These are phyloP conservation scores for Spodoptera litura DNA, from an alignment of 1,140 invertebrate species.

Conservation along the genomic window DNA sequence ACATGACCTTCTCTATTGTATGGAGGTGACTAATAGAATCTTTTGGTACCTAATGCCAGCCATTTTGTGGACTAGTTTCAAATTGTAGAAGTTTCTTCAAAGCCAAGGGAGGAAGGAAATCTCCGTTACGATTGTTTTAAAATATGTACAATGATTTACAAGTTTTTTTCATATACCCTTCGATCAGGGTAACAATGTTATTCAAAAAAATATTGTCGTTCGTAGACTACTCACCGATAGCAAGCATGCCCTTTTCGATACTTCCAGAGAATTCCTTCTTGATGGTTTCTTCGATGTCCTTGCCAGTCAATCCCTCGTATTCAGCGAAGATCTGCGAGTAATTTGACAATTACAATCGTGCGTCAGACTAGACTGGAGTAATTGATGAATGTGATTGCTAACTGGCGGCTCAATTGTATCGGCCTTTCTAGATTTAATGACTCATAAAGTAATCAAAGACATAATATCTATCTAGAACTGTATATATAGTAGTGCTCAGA, in stretches of 20 bases:
- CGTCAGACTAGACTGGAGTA: slow-evolving; percentile 48
- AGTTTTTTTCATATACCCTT: no score
- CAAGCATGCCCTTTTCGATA: slow-evolving; percentile 93
- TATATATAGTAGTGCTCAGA: background rate
- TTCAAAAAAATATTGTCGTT: no score
- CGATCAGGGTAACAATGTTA: no score
- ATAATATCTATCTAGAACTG: background rate
- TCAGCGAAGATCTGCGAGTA: slow-evolving; percentile 91
- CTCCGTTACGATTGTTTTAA: no score
- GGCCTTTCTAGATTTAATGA: slow-evolving; percentile 36
- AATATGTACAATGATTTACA: no score
- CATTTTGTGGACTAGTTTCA: background rate
- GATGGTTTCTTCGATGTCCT: slow-evolving; percentile 94
- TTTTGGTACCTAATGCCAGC: background rate
- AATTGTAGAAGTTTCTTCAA: background rate
- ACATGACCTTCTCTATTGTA: slow-evolving; percentile 39
- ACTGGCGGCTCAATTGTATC: slow-evolving; percentile 47
- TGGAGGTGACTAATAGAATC: slow-evolving; percentile 45
- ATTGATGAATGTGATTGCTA: slow-evolving; percentile 49
- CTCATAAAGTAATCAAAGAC: slow-evolving; percentile 29
- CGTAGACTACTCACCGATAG: slow-evolving; percentile 90
- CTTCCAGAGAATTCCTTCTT: slow-evolving; percentile 95
- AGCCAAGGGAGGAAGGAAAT: background rate
- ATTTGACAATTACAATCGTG: slow-evolving; percentile 36
- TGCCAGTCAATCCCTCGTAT: slow-evolving; percentile 91